A percentile compares a stretch with the other conserved stretches of the same genome.
Evolutionary conservation across 2,888 invertebrate species (phyloP).

Genomic region (Cephus nigrinus): DNA sequence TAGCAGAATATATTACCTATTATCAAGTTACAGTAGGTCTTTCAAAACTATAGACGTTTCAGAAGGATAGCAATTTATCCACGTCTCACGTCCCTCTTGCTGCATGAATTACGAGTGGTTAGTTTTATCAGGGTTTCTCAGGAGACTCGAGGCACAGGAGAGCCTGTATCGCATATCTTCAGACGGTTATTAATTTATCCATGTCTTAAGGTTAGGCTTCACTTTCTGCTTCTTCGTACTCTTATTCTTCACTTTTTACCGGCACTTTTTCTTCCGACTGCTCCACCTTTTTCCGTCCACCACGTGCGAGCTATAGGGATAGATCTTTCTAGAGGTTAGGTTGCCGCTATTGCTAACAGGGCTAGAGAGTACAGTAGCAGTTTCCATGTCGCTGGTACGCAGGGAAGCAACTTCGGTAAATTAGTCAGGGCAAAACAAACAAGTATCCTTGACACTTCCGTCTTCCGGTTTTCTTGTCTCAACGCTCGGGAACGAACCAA

Average conservation of each 20-base stretch:
- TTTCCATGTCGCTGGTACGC: not conserved
- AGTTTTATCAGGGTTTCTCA: not conserved
- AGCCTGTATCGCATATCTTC: not conserved
- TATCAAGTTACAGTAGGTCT: not conserved
- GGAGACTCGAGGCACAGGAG: not conserved
- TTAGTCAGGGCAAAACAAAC: conserved; percentile 23
- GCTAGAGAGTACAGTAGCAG: not conserved
- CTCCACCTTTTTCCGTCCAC: not conserved
- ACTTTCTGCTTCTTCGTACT: not conserved
- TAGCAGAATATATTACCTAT: not conserved
- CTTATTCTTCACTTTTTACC: not conserved
- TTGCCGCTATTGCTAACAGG: not conserved
- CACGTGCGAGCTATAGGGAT: not conserved
- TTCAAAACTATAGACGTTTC: not conserved
- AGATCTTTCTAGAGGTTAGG: not conserved
- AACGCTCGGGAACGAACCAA: not conserved
- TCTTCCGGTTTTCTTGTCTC: not conserved
- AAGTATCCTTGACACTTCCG: conserved; percentile 22
- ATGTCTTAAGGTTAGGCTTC: not conserved
- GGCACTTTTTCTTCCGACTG: not conserved
- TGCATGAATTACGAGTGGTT: not conserved
- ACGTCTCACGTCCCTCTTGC: not conserved
- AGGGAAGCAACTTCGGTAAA: conserved; percentile 11
- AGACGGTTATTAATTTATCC: not conserved
- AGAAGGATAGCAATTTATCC: not conserved